Base-by-base conservation (phyloP, 2,113 vertebrate genomes). In the Hemichromis elongatus region DNA sequence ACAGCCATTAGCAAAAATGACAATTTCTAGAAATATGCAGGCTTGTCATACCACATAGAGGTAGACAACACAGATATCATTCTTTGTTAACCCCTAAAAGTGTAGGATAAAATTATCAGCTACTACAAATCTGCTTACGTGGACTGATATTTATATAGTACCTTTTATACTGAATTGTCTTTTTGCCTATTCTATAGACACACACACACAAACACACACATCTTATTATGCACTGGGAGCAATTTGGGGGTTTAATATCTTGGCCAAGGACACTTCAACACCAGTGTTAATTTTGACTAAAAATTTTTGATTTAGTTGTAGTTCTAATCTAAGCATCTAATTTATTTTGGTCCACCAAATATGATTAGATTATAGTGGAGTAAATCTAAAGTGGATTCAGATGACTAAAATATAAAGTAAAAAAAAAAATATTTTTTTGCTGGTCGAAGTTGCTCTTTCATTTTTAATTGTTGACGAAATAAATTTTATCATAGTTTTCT, bases 371-470 rank as follows among this genome's bases (percentile, higher is more conserved):
- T 21, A 63, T 8, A 21, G 2, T 5, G n/a, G 9, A 35, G 16
- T 35, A 63, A 63, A 63, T 63, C 30, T 63, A 63, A 35, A 63
- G 59, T 63, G n/a, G 59, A 63, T 63, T 63, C 59, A 35, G 57
- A 9, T 37, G 6, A 19, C 59, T 66, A 66, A n/a, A 63, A 63
- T 63, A 37, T 7, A 4, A 63, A 37, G 59, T 63, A n/a, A 7
- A 21, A 37, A 66, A 61, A 21, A 21, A 66, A 1, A n/a, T n/a
- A n/a, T n/a, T n/a, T n/a, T 19, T 37, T 66, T 13, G 21, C 59
- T 37, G 33, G 33, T 37, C 59, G 37, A 66, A 37, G 33, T 66
- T 66, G 33, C 33, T 21, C 19, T 63, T 10, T 63, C 3, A 7
- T 63, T n/a, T n/a, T 21, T 37, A 66, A 66, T 66, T 66, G 33